Evolutionary conservation across 2,113 vertebrate genomes (phyloP).

Genomic region (Recurvirostra avosetta): DNA sequence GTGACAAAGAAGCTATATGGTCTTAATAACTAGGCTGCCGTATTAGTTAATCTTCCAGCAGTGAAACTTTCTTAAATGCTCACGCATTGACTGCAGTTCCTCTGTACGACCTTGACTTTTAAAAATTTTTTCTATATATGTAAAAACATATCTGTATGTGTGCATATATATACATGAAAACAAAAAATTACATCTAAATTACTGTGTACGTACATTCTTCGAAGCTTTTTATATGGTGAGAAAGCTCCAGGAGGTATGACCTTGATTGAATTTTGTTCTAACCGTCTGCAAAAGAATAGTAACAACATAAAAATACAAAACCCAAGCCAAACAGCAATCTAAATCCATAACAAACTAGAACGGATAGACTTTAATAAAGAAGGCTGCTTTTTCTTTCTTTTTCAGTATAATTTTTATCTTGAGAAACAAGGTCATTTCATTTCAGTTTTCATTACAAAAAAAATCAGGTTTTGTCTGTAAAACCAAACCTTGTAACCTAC

Average conservation of each 20-base stretch:
- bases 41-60: not conserved
- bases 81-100: not conserved
- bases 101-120: not conserved
- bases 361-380: not conserved
- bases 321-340: not conserved
- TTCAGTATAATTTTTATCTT: not conserved
- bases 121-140: not conserved
- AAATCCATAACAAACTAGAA: not conserved
- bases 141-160: too few relatives aligned
- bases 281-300: conserved; percentile 80
- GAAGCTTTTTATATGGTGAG: conserved; percentile 95
- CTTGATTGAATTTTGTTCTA: conserved; percentile 99
- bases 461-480: not conserved
- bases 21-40: not conserved
- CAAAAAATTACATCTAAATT: not conserved
- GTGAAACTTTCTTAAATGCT: conserved; percentile 5
- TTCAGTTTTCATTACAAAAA: not conserved
- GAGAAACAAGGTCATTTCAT: not conserved
- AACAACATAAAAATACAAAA: not conserved
- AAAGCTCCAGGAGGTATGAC: conserved; percentile 95
- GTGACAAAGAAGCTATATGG: not conserved
- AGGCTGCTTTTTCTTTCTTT: not conserved
- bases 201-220: conserved; percentile 89
- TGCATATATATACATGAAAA: not conserved
- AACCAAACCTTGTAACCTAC: not conserved